These are phyloP conservation scores for Halichoeres trimaculatus DNA, from an alignment of 2,113 vertebrate genomes.

Conservation along the genomic window DNA sequence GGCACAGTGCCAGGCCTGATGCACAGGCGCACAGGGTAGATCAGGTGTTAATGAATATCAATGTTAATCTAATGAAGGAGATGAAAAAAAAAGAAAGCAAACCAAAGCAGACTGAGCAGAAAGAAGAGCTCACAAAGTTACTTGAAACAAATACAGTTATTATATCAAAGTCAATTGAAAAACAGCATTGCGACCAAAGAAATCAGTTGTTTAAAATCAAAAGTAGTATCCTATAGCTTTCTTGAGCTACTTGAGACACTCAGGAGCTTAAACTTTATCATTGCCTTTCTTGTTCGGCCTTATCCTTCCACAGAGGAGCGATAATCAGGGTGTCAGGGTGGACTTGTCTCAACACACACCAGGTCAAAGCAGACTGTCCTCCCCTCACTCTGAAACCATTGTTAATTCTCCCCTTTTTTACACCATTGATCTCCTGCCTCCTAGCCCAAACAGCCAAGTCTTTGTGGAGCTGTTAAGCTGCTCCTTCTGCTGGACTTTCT, in stretches of 20 bases:
- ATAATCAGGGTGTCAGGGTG: constrained; percentile 56
- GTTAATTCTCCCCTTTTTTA: constrained; percentile 76
- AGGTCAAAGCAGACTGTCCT: constrained; percentile 64
- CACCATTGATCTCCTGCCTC: constrained; percentile 78
- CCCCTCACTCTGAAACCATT: constrained; percentile 61
- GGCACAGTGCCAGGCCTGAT: constrained; percentile 52
- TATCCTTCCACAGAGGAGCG: constrained; percentile 33
- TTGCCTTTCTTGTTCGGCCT: constrained; percentile 33
- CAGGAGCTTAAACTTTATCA: constrained; percentile 42
- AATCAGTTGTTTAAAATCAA: no score
- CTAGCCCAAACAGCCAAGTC: constrained; percentile 56
- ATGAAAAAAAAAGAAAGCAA: constrained; percentile 2
- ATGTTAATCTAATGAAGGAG: constrained; percentile 64
- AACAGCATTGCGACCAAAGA: neutral
- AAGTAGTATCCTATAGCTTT: constrained; percentile 1
- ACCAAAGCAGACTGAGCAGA: neutral
- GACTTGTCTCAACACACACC: constrained; percentile 50
- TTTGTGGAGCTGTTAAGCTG: constrained; percentile 73
- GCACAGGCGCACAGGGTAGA: constrained; percentile 49
- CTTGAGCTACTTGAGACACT: constrained; percentile 17
- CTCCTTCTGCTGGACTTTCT: constrained; percentile 57
- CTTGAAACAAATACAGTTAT: neutral
- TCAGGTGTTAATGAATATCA: constrained; percentile 78
- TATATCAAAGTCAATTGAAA: neutral
- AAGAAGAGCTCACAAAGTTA: neutral